These are phyloP conservation scores for Picathartes gymnocephalus DNA, from an alignment of 2,113 vertebrate genomes.

Conservation along the genomic window DNA sequence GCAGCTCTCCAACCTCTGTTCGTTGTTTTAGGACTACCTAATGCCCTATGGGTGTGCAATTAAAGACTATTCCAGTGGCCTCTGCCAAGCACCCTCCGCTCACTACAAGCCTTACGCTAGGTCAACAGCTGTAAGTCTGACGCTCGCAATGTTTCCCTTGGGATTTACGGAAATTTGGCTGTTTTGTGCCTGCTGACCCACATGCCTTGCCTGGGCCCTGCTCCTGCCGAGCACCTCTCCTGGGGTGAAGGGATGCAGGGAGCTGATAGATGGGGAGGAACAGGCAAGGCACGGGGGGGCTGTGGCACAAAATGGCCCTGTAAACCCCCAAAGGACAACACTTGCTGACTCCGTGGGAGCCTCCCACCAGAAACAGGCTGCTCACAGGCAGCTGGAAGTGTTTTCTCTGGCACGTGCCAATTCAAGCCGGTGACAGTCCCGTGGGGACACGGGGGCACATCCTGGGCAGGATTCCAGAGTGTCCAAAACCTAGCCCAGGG, in stretches of 20 bases:
- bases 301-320: slow-evolving; percentile 14
- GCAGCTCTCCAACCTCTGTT: slow-evolving; percentile 61
- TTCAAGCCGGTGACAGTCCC: background rate
- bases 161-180: background rate
- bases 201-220: background rate
- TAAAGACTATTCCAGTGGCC: slow-evolving; percentile 70
- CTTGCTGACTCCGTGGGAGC: background rate
- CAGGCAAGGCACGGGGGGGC: background rate
- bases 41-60: slow-evolving; percentile 71
- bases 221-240: background rate
- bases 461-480: background rate
- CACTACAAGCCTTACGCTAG: slow-evolving; percentile 71
- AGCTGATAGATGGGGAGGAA: background rate
- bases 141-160: slow-evolving; percentile 45
- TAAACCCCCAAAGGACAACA: slow-evolving; percentile 64
- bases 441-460: background rate
- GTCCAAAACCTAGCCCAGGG: background rate
- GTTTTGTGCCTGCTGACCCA: background rate
- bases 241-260: background rate
- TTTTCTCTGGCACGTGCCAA: background rate
- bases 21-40: slow-evolving; percentile 74
- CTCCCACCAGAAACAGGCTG: slow-evolving; percentile 52
- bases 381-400: slow-evolving; percentile 33
- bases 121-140: slow-evolving; percentile 70
- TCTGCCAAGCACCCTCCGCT: slow-evolving; percentile 62